Evolutionary conservation across 2,113 vertebrate species (phyloP).

Genomic region (Galbula dea): DNA sequence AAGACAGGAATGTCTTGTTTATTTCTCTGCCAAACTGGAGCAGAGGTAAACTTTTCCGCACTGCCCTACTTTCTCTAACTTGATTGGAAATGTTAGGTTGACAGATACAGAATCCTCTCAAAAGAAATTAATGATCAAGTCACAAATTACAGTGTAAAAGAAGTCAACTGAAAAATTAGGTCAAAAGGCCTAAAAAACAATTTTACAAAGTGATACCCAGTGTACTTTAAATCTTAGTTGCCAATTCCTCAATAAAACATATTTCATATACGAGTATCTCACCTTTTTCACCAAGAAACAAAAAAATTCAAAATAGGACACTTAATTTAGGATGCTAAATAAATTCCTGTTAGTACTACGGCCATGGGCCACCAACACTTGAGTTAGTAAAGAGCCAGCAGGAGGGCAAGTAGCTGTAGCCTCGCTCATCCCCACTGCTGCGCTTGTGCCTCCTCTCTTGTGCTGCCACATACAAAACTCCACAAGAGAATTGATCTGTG

Average conservation of each 20-base stretch:
- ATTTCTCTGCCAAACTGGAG: neutral
- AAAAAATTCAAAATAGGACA: neutral
- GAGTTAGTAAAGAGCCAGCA: neutral
- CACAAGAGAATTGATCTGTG: neutral
- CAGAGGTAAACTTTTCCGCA: neutral
- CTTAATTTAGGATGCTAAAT: neutral
- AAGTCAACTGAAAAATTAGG: neutral
- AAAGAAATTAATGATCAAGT: neutral
- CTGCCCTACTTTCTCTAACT: neutral
- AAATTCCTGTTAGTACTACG: neutral
- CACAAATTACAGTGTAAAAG: neutral
- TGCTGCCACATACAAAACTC: neutral
- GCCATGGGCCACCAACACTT: fast-evolving
- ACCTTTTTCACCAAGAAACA: neutral
- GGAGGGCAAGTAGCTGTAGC: neutral
- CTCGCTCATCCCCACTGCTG: neutral
- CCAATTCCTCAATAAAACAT: neutral
- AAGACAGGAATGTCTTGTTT: neutral
- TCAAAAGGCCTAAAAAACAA: neutral
- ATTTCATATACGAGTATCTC: neutral
- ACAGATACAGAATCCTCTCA: neutral
- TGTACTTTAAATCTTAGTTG: neutral
- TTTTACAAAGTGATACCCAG: neutral
- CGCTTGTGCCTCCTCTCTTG: neutral
- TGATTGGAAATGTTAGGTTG: neutral